Base-by-base conservation (phyloP, 2,797 vertebrate species). In the Acridotheres tristis region DNA sequence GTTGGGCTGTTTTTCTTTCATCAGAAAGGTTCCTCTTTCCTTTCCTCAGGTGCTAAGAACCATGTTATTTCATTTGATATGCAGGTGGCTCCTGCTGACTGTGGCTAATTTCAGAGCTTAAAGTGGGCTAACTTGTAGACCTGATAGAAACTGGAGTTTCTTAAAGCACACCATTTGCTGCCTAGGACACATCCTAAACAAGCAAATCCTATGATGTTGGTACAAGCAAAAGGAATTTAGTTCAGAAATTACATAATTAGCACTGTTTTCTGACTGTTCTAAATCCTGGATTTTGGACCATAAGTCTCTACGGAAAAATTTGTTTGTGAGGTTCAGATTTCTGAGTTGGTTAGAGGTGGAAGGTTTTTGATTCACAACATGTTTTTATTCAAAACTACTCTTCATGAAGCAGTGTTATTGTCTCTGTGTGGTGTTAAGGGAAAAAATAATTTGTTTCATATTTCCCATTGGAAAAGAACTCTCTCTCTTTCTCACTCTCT, bases 391-490 rank as follows among this genome's bases (percentile, higher is more conserved):
- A 72, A 86, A 94, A 89, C 48, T 63, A 29, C 32, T 81, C 29
- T 18, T 80, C 36, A 42, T 50, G 59, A 88, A 91, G 57, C 1
- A 0, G 29, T 91, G 21, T 62, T 90, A 88, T 81, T 93, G 48
- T 65, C 62, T 88, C 40, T 89, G 69, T 3, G 2, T 62, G 66
- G 34, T 94, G 73, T 78, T 88, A 36, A 69, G 40, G 61, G 87
- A 65, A 93, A 90, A 91, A 84, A 81, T 45, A 65, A 91, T 88
- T 92, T 65, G 32, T 73, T 93, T 78, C 21, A 7, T 90, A 81
- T 86, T 93, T 86, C 80, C 74, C 67, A 59, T 36, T 81, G 66
- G 67, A 81, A 84, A 92, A 78, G 13, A 72, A 47, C 26, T 48
- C 32, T 57, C 18, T 90, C 43, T 62, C 42, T 66, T n/a, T 69